These are phyloP conservation scores for Zaprionus capensis DNA, from an alignment of 1,140 invertebrate species.

Conservation along the genomic window DNA sequence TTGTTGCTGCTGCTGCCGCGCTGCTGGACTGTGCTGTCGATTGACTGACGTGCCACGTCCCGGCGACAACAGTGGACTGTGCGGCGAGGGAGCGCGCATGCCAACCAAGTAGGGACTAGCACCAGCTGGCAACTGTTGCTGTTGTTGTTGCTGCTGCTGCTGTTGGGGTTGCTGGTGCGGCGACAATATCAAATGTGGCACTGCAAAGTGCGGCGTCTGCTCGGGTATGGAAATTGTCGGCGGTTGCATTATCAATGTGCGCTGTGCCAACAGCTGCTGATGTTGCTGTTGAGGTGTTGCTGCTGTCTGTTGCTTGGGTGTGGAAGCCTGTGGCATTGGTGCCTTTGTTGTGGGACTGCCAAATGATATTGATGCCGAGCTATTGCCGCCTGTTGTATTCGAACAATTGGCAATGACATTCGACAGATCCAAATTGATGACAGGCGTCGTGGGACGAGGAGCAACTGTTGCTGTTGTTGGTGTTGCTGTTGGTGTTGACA, in stretches of 20 bases:
- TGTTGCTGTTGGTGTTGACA: neutral
- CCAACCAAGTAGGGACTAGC: conserved; percentile 52
- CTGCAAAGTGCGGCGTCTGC: conserved; percentile 84
- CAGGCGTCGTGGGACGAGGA: conserved; percentile 34
- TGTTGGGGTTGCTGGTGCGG: conserved; percentile 58
- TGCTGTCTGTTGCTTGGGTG: conserved; percentile 61
- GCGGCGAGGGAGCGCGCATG: conserved; percentile 70
- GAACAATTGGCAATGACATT: conserved; percentile 79
- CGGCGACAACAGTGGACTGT: conserved; percentile 70
- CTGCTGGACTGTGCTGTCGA: conserved; percentile 63
- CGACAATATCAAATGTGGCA: conserved; percentile 86
- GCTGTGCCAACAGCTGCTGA: conserved; percentile 33
- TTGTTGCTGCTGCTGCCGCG: conserved; percentile 51
- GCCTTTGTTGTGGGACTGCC: conserved; percentile 56
- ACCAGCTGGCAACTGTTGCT: conserved; percentile 26
- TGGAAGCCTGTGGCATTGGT: conserved; percentile 62
- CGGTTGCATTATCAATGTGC: conserved; percentile 84
- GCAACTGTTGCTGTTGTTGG: conserved; percentile 26
- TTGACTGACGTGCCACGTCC: conserved; percentile 58
- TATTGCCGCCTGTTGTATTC: conserved; percentile 35
- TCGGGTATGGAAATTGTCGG: conserved; percentile 87
- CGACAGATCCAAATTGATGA: conserved; percentile 71
- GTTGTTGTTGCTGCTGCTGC: conserved; percentile 47
- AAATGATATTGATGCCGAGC: conserved; percentile 56
- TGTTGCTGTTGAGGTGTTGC: conserved; percentile 15